Percentiles rank a stretch among this genome's conserved stretches.
Conservation (phyloP, 2,113 vertebrate genomes). For the Xenotilapia leptura region DNA sequence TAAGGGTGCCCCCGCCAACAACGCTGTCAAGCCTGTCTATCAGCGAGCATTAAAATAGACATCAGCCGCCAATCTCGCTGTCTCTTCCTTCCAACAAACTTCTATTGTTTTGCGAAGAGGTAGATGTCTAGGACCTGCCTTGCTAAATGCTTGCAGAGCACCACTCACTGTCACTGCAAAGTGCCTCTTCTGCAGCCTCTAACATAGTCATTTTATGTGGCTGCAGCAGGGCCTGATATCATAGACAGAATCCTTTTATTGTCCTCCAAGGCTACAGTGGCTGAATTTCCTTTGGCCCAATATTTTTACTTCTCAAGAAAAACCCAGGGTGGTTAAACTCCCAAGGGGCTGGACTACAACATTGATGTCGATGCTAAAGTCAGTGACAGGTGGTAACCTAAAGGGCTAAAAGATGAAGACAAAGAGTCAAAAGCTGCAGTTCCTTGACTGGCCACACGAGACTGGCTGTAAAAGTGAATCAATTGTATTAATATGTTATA, state of each 20-base stretch:
- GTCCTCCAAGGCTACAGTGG: not conserved
- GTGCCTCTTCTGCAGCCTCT: not conserved
- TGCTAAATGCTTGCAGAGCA: slow-evolving; percentile 35
- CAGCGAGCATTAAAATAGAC: slow-evolving; percentile 40
- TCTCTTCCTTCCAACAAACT: not conserved
- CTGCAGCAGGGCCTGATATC: not conserved
- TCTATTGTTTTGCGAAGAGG: slow-evolving; percentile 31
- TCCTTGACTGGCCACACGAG: not conserved
- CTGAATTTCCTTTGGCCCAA: not conserved
- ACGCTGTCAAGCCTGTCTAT: slow-evolving; percentile 36
- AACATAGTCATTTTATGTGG: not conserved
- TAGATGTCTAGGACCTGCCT: slow-evolving; percentile 33
- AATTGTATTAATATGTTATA: not conserved
- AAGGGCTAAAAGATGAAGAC: not conserved
- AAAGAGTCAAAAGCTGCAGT: not conserved
- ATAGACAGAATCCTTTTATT: not conserved
- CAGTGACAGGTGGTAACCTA: not conserved
- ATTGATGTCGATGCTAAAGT: not conserved
- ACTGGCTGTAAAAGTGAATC: not conserved
- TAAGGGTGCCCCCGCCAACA: not conserved
- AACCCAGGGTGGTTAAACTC: not conserved
- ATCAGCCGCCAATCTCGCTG: not conserved
- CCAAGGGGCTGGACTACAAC: not conserved
- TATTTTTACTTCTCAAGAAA: not conserved
- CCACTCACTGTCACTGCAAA: slow-evolving; percentile 32